phyloP scores from a whole-genome alignment of 2,797 vertebrate genomes.

The Hippopotamyrus pictus region DNA sequence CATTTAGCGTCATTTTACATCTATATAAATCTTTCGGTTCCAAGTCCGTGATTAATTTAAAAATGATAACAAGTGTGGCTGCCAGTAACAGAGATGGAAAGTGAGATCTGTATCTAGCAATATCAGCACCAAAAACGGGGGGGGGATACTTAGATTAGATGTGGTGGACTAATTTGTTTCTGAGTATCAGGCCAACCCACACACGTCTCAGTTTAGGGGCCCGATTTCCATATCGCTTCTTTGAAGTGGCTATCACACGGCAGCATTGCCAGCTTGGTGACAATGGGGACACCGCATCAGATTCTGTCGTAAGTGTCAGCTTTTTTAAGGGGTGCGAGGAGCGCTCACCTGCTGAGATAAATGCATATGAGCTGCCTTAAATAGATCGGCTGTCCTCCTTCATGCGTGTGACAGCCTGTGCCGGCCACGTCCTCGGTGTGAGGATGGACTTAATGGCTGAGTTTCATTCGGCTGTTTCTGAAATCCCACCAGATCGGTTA shows the following conservation, averaged over 20 bases:
- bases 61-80: neutral
- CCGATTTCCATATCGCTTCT: constrained; percentile 3
- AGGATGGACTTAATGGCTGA: neutral
- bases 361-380: constrained; percentile 8
- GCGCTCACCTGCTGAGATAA: constrained; percentile 5
- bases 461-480: neutral
- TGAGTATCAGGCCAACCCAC: constrained; percentile 9
- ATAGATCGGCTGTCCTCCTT: neutral
- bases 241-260: neutral
- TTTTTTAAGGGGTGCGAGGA: neutral
- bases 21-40: neutral
- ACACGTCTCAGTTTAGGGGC: neutral
- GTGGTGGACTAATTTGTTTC: constrained; percentile 6
- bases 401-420: neutral
- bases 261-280: neutral
- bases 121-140: neutral
- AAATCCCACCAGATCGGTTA: constrained; percentile 5
- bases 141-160: neutral
- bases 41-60: constrained; percentile 6
- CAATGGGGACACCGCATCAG: neutral
- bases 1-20: neutral
- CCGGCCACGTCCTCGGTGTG: neutral
- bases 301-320: neutral
- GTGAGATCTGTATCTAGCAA: neutral
- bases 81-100: neutral